A percentile compares a stretch with the other conserved stretches of the same genome.
Conservation (phyloP, 2,888 invertebrate genomes). For the Athripsodes cinereus region DNA sequence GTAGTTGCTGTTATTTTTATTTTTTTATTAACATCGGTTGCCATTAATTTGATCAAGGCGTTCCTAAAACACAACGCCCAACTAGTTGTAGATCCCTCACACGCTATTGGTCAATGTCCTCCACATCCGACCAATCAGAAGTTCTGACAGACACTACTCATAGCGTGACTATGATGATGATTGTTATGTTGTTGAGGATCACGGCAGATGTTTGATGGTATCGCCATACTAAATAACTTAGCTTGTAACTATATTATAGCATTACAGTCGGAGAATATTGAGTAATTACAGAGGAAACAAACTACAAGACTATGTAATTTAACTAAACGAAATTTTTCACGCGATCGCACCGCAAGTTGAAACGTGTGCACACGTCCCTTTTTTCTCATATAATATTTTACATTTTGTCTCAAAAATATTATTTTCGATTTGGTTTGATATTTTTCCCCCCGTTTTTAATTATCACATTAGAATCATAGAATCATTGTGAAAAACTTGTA, state of each 20-base stretch:
- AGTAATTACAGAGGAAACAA: not conserved
- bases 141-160: not conserved
- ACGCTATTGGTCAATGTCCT: conserved; percentile 1
- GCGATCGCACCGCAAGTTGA: not conserved
- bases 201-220: not conserved
- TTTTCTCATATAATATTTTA: too few species aligned
- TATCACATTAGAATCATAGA: too few species aligned
- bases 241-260: not conserved
- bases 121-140: not conserved
- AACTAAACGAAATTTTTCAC: not conserved
- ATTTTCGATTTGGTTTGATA: too few species aligned
- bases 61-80: conserved; percentile 6
- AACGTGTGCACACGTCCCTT: too few species aligned
- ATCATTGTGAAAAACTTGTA: too few species aligned
- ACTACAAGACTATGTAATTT: not conserved
- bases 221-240: not conserved
- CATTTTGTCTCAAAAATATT: too few species aligned
- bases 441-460: too few species aligned
- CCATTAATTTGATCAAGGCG: conserved; percentile 14
- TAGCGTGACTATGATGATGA: not conserved
- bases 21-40: too few species aligned
- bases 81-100: not conserved
- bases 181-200: too few species aligned
- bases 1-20: too few species aligned
- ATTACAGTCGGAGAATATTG: not conserved